Base-by-base conservation (phyloP, 2,113 vertebrate genomes). In the Pampusana beccarii region DNA sequence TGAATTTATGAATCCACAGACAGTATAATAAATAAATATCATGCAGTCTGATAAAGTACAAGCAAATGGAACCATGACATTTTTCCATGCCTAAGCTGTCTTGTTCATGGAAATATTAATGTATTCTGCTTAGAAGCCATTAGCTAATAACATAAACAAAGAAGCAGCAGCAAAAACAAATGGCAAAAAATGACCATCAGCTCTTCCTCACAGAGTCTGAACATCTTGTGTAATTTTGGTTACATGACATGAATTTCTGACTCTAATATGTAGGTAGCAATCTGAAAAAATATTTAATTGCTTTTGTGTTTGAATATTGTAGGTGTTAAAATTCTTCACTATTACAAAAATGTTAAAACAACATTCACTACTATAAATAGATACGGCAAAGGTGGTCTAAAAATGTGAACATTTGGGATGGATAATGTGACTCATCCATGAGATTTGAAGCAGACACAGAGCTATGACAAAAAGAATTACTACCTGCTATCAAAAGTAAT, bases 11-110 rank as follows among this genome's bases (percentile, higher is more conserved):
- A 62, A 23, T 25, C 31, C 40, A 40, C 26, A 51, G 21, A 34
- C 0, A 74, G 31, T 1, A 1, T 1, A 56, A 71, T 20, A 83
- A 94, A 42, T 66, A n/a, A 65, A 16, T 3, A n/a, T 3, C 25
- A 33, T 8, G 11, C 28, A 67, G 25, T 17, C 69, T 48, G 42
- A 66, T 61, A 33, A 1, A 57, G 51, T 26, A 36, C 36, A 34
- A 16, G 20, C 46, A 88, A 88, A 71, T n/a, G 19, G 33, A 84
- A 25, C 24, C 4, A 11, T 7, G 25, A 21, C 2, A 29, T 79
- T 86, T 56, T 79, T 12, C 67, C 44, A 74, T 18, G 15, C 12
- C 60, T 66, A 34, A 83, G 16, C 17, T 62, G 29, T 60, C 65
- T 70, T 61, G 53, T 67, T 60, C 67, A 51, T 21, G 17, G 33